These are phyloP conservation scores for Scaptomyza pallida DNA, from an alignment of 1,140 invertebrate species.

Conservation along the genomic window DNA sequence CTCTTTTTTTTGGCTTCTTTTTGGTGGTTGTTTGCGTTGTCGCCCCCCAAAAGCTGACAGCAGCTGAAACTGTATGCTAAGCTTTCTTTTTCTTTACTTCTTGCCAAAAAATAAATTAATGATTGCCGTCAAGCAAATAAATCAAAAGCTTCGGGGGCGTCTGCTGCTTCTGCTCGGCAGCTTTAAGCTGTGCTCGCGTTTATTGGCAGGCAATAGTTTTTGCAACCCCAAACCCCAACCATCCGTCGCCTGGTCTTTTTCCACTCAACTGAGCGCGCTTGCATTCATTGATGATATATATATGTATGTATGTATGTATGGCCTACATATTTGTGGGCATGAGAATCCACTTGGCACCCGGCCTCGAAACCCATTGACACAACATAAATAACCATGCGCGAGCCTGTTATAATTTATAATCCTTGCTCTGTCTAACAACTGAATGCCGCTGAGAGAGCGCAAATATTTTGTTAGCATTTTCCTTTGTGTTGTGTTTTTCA, in stretches of 20 bases:
- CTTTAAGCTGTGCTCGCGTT: conserved; percentile 33
- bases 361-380: conserved; percentile 64
- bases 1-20: conserved; percentile 29
- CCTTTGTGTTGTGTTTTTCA: conserved; percentile 34
- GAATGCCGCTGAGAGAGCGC: conserved; percentile 39
- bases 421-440: conserved; percentile 56
- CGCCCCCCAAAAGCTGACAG: conserved; percentile 68
- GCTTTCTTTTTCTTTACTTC: conserved; percentile 33
- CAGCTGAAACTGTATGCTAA: conserved; percentile 69
- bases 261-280: conserved; percentile 71
- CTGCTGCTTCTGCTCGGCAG: neutral
- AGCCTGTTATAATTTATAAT: conserved; percentile 82
- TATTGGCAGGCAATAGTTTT: conserved; percentile 46
- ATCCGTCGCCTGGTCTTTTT: conserved; percentile 57
- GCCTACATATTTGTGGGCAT: conserved; percentile 3
- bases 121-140: conserved; percentile 74
- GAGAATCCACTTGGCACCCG: conserved; percentile 40
- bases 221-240: neutral
- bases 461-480: conserved; percentile 46
- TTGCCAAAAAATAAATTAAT: conserved; percentile 69
- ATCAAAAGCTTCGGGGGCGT: conserved; percentile 64
- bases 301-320: neutral
- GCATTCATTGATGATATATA: conserved; percentile 73
- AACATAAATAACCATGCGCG: conserved; percentile 78
- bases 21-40: conserved; percentile 44